Evolutionary conservation across 1,140 invertebrate species (phyloP).

Genomic region (Cotesia glomerata): DNA sequence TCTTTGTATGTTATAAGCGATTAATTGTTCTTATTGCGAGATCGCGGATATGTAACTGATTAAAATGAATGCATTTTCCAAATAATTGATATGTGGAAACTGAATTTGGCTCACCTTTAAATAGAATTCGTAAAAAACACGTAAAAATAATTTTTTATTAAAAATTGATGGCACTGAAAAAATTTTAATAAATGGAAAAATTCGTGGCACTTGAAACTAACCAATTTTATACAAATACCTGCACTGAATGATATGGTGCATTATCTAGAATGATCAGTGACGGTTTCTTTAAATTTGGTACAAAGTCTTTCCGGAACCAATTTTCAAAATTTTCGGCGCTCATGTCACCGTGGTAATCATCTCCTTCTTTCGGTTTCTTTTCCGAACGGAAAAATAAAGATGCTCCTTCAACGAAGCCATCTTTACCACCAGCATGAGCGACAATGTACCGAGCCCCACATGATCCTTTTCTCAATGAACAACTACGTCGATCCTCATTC

Average conservation of each 20-base stretch:
- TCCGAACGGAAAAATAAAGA: neutral
- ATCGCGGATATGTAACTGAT: too few species aligned
- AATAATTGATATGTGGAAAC: too few species aligned
- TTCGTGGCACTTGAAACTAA: too few species aligned
- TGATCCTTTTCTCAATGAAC: neutral
- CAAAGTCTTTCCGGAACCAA: neutral
- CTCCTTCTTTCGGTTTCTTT: neutral
- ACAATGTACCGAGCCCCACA: neutral
- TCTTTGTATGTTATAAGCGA: too few species aligned
- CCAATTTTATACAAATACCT: neutral
- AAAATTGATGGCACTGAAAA: too few species aligned
- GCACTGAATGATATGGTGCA: neutral
- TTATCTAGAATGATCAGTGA: neutral
- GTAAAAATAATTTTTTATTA: too few species aligned
- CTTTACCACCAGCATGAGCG: conserved; percentile 5
- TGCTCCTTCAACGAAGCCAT: conserved; percentile 7
- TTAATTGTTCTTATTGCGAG: too few species aligned
- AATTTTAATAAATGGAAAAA: too few species aligned
- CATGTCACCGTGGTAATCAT: conserved; percentile 17
- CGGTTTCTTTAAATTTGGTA: neutral
- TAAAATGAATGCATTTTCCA: too few species aligned
- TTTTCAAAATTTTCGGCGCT: neutral
- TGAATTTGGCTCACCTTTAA: too few species aligned
- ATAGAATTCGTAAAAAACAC: too few species aligned
- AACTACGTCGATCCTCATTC: neutral